Evolutionary conservation across 2,797 vertebrate species (phyloP), one percentile per base, ranked within the genome.

Genomic region (Liparis tanakae): DNA sequence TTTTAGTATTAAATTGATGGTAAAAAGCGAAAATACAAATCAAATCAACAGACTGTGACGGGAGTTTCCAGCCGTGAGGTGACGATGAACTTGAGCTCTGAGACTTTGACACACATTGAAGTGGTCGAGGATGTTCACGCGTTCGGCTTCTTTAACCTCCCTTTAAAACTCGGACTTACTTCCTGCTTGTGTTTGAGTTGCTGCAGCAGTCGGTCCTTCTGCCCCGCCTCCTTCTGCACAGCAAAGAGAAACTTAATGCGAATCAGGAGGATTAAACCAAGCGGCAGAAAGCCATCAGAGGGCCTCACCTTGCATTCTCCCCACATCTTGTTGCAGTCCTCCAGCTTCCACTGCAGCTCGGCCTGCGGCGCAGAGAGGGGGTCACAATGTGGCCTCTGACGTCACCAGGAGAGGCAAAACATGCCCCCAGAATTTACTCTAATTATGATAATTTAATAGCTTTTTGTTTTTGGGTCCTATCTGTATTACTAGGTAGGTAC

Each of bases 341-440:
- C 98, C 22, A 98, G 89, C 87, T 98, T 99, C 92, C 96, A 96
- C 88, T 97, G 96, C 9, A 99, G 93, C 80, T 99, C 97, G n/a
- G 94, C 94, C 98, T 99, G 61, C 36, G 77, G 57, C 67, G 85
- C 46, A 74, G 1, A 4, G 14, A 18, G 30, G 8, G 3, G 6
- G 0, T 13, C 25, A 30, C 25, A 30, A 30, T 30, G 25, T 30
- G 2, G 25, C 25, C 25, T 4, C 25, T 30, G 25, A 30, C 4
- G 4, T 30, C 25, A 30, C 25, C 25, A 30, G 25, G 25, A 30
- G 25, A 30, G 25, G 25, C 25, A 30, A 30, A 2, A 30, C 2
- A 30, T 30, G 25, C 25, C 25, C 25, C 25, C 25, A 30, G 2
- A 30, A 30, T 30, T 30, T 30, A 2, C 25, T 30, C 25, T 30